Base-by-base conservation (phyloP, 2,888 invertebrate species). In the Camptogramma bilineatum region DNA sequence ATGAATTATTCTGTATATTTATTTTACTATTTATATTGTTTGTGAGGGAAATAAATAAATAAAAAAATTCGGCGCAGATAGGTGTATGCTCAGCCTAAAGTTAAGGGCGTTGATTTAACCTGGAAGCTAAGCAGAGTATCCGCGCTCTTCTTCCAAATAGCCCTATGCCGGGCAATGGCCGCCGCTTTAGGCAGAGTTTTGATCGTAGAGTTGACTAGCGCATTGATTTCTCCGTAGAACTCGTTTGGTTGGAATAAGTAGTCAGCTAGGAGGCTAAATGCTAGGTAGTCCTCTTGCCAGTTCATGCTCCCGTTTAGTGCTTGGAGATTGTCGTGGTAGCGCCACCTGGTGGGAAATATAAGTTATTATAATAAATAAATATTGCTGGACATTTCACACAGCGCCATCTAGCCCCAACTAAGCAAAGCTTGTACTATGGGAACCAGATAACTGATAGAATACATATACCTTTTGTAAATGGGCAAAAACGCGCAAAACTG, bases 251-350 rank as follows among this genome's bases (percentile, higher is more conserved):
- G 89, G 74, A 93, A 87, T 52, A 93, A 71, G 60, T 93, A 93
- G 78, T 93, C 93, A 0, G 91, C 91, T 0, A 93, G 78, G 0
- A 93, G 74, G n/a, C 80, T 82, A 78, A 93, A 93, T 0, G 91
- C 85, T 0, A 93, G 74, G 70, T 90, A 88, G 70, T 93, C 92
- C 64, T 91, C 85, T 62, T 93, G 91, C 93, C 93, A 93, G 76
- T 91, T 91, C 93, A 93, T 93, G 66, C 93, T 93, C 62, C 93
- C 93, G 81, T 93, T 93, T 0, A 93, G 52, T 0, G 91, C 87
- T 84, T 93, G 93, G 0, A 93, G 80, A 70, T 93, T 93, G 77
- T 93, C 93, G 66, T 90, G 87, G 83, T 93, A 93, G 13, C 91
- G 91, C 93, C 93, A 93, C 87, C 93, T 93, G 62, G 48, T 17